These are phyloP conservation scores for Columbina picui DNA, from an alignment of 2,113 vertebrate species.

Conservation along the genomic window DNA sequence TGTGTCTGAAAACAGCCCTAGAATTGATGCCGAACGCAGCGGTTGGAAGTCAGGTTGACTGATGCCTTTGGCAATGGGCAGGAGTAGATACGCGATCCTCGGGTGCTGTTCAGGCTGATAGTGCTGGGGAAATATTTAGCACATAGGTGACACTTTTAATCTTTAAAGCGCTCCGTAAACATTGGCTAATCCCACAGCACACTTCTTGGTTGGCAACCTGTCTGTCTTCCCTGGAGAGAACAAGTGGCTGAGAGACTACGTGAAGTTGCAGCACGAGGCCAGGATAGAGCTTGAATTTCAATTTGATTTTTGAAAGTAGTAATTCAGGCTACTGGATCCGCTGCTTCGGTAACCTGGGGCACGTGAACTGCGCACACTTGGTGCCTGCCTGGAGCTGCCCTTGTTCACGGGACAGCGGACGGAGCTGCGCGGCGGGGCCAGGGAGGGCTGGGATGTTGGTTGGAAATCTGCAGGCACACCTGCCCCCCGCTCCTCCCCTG, in stretches of 20 bases:
- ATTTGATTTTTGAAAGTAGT: neutral
- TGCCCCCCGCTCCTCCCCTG: no score
- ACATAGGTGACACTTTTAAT: constrained; percentile 51
- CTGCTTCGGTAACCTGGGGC: neutral
- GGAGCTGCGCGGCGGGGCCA: neutral
- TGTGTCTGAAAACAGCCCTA: neutral
- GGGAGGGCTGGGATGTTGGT: neutral
- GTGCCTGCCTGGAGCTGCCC: accelerated
- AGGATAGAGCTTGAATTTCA: neutral
- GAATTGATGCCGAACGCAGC: neutral
- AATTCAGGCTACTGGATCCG: neutral
- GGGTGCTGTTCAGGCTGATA: constrained; percentile 20
- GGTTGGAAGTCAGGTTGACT: neutral
- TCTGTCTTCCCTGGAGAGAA: constrained; percentile 26
- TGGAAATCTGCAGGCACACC: no score
- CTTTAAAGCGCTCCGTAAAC: constrained; percentile 54
- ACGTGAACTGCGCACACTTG: accelerated
- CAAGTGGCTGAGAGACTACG: neutral
- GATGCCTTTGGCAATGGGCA: constrained; percentile 11
- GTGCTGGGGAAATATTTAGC: constrained; percentile 49
- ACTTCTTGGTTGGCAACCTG: constrained; percentile 12
- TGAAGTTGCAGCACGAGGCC: neutral
- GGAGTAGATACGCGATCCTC: constrained; percentile 14
- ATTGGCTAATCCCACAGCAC: constrained; percentile 32
- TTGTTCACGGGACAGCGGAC: accelerated